Conservation (phyloP, 2,888 invertebrate genomes). For the Pachydiplax longipennis region DNA sequence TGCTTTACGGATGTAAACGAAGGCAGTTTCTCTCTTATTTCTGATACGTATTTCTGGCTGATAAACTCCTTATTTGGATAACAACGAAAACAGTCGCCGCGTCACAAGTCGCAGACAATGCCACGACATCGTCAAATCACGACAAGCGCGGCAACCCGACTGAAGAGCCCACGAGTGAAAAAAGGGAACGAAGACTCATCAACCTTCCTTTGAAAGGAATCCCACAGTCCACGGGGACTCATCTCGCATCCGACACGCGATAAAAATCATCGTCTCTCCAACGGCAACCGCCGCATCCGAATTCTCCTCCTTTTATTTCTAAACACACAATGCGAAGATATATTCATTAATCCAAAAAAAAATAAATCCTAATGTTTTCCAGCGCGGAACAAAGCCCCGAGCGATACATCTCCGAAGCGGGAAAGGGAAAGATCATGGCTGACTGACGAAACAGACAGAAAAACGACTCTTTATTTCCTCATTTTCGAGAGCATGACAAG, state of each 20-base stretch:
- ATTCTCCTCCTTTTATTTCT: not conserved
- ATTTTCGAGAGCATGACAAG: not conserved
- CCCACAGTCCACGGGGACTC: not conserved
- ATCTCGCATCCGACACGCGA: too few species aligned
- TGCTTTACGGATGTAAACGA: too few species aligned
- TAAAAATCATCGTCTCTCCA: not conserved
- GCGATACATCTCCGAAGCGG: not conserved
- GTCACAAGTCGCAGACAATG: too few species aligned
- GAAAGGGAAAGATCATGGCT: not conserved
- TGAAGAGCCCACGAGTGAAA: too few species aligned
- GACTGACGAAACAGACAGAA: constrained; percentile 2
- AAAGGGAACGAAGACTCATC: too few species aligned
- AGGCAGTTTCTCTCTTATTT: too few species aligned
- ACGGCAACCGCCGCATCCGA: not conserved
- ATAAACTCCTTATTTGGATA: too few species aligned
- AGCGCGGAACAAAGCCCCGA: not conserved
- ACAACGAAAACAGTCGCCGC: too few species aligned
- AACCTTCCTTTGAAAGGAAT: too few species aligned
- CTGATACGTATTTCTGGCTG: too few species aligned
- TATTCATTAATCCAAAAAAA: constrained; percentile 18
- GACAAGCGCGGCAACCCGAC: too few species aligned
- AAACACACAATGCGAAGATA: not conserved
- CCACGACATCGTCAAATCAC: too few species aligned
- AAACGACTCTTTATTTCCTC: not conserved
- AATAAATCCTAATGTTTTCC: not conserved